phyloP scores from a whole-genome alignment of 2,888 invertebrate genomes.

The Ormyrus rosae region DNA sequence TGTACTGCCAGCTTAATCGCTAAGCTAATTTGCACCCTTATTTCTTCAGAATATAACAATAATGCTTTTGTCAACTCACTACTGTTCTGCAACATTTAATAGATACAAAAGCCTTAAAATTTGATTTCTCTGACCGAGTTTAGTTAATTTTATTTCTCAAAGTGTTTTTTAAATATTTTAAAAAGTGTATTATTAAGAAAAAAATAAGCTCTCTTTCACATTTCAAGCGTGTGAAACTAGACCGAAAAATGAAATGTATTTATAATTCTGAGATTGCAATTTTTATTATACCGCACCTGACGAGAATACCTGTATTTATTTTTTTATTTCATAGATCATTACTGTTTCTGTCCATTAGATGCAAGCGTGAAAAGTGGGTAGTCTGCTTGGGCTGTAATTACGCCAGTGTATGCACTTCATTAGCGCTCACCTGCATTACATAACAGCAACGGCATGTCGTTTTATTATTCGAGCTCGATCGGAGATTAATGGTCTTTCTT shows the following conservation, averaged over 20 bases:
- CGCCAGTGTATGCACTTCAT: conserved; percentile 72
- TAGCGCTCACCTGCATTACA: conserved; percentile 70
- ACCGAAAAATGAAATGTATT: conserved; percentile 30
- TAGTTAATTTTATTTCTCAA: too few relatives aligned
- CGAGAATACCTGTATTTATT: conserved; percentile 17
- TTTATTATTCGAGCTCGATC: conserved; percentile 69
- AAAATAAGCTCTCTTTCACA: too few relatives aligned
- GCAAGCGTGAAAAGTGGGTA: conserved; percentile 64
- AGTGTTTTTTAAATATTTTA: too few relatives aligned
- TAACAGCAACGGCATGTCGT: conserved; percentile 68
- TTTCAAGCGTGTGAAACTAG: not conserved
- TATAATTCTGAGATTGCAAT: conserved; percentile 27
- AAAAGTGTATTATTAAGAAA: too few relatives aligned
- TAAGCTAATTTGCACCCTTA: too few relatives aligned
- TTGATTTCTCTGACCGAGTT: too few relatives aligned
- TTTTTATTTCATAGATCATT: conserved; percentile 51
- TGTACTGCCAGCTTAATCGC: too few relatives aligned
- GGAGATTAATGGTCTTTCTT: conserved; percentile 69
- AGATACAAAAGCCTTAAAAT: too few relatives aligned
- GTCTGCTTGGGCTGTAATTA: conserved; percentile 69
- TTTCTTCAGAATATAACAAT: too few relatives aligned
- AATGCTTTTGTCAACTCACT: too few relatives aligned
- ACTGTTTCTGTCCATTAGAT: conserved; percentile 52
- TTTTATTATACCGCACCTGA: conserved; percentile 35
- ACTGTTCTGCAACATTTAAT: too few relatives aligned